These are phyloP conservation scores for Arnoldichthys spilopterus DNA, from an alignment of 2,797 vertebrate genomes.

Conservation along the genomic window DNA sequence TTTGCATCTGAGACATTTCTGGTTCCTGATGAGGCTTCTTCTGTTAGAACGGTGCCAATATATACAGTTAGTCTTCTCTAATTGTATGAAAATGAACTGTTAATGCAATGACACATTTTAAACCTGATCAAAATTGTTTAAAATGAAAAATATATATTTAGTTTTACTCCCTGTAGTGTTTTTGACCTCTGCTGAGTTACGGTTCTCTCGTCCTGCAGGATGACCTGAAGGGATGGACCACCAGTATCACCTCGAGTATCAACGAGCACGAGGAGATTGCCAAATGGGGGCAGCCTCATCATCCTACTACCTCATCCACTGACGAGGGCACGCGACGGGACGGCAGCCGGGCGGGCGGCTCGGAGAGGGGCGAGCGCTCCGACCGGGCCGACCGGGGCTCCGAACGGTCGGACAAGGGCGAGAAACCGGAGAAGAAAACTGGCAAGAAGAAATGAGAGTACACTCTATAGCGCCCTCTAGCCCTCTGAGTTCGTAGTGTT, in stretches of 20 bases:
- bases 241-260: slow-evolving; percentile 79
- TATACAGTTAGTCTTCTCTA: too few relatives aligned
- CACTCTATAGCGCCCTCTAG: slow-evolving; percentile 8
- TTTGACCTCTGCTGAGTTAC: neutral
- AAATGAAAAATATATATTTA: neutral
- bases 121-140: too few relatives aligned
- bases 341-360: slow-evolving; percentile 76
- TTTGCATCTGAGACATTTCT: too few relatives aligned
- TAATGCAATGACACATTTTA: too few relatives aligned
- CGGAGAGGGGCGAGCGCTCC: slow-evolving; percentile 69
- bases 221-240: slow-evolving; percentile 89
- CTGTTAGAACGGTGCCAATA: too few relatives aligned
- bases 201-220: slow-evolving; percentile 72
- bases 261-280: slow-evolving; percentile 86
- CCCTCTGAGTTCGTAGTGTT: slow-evolving; percentile 38
- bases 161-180: neutral
- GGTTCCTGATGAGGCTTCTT: too few relatives aligned
- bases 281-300: slow-evolving; percentile 86
- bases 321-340: slow-evolving; percentile 85
- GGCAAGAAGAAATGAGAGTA: slow-evolving; percentile 85
- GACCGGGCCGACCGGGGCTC: slow-evolving; percentile 75
- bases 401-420: slow-evolving; percentile 81
- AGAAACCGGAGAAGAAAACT: slow-evolving; percentile 64
- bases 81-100: too few relatives aligned
- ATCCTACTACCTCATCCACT: slow-evolving; percentile 92